Evolutionary conservation across 2,888 invertebrate genomes (phyloP).

Genomic region (Liodrosophila aerea): DNA sequence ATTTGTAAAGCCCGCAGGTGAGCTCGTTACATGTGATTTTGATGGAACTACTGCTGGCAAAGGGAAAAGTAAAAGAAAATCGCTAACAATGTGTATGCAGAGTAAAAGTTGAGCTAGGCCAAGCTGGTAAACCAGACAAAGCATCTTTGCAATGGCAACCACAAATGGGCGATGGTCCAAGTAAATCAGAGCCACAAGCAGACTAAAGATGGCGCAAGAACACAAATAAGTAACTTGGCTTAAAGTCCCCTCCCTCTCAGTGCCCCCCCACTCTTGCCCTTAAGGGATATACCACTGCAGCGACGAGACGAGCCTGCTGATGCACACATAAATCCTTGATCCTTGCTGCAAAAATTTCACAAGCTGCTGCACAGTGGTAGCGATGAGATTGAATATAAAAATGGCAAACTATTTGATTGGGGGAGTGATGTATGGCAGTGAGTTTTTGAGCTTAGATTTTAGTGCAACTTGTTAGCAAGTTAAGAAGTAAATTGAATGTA

Average conservation of each 20-base stretch:
- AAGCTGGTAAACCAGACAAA: conserved; percentile 25
- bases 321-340: conserved; percentile 17
- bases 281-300: conserved; percentile 33
- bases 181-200: conserved; percentile 22
- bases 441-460: too few species aligned
- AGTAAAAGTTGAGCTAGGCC: too few species aligned
- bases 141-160: conserved; percentile 12
- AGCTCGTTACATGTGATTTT: conserved; percentile 41
- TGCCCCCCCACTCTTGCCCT: too few species aligned
- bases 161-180: conserved; percentile 37
- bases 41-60: conserved; percentile 21
- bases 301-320: conserved; percentile 18
- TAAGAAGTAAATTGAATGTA: too few species aligned
- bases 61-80: conserved; percentile 10
- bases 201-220: conserved; percentile 1
- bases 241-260: conserved; percentile 14
- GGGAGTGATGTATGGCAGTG: too few species aligned
- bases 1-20: conserved; percentile 49
- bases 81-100: conserved; percentile 29
- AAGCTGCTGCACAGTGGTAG: conserved; percentile 33
- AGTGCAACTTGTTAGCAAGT: too few species aligned
- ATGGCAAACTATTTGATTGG: neutral
- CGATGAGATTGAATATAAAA: too few species aligned
- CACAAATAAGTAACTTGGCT: neutral
- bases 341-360: conserved; percentile 5